Percentiles rank a stretch among this genome's conserved stretches.
These are phyloP conservation scores for Lagopus leucura DNA, from an alignment of 2,113 vertebrate species.

Conservation along the genomic window DNA sequence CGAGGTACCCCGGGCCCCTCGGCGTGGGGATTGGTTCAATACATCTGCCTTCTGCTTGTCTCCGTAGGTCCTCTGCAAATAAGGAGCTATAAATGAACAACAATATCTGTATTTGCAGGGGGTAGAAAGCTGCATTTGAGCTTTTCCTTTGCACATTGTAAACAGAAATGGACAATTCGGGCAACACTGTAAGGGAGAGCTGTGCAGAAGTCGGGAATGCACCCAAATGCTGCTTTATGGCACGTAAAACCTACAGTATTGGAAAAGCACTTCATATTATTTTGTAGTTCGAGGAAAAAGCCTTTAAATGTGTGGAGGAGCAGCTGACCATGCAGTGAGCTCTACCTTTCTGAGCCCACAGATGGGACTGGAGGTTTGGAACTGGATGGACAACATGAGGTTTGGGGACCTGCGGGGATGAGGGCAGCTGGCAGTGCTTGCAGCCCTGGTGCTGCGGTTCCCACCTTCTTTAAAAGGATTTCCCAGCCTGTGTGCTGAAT, in stretches of 20 bases:
- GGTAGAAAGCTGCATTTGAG: neutral
- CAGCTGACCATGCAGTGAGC: neutral
- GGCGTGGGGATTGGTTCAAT: neutral
- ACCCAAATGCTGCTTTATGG: neutral
- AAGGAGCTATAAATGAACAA: slow-evolving; percentile 20
- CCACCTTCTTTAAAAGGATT: neutral
- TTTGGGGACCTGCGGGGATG: fast-evolving
- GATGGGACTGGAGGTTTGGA: neutral
- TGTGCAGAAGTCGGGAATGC: neutral
- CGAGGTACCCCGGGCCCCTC: neutral
- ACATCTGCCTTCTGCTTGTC: neutral
- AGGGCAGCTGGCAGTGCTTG: neutral
- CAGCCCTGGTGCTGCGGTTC: neutral
- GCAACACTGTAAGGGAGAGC: neutral
- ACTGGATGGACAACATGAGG: neutral
- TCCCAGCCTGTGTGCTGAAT: neutral
- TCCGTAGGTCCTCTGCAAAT: neutral
- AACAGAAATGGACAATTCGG: neutral
- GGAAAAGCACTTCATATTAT: neutral
- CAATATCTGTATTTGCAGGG: slow-evolving; percentile 5
- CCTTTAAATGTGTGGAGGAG: neutral
- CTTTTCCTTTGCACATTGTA: neutral
- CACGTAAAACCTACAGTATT: neutral
- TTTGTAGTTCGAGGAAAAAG: neutral
- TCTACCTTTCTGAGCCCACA: neutral